Percentiles rank a stretch among this genome's conserved stretches.
These are phyloP conservation scores for Stenoptilia bipunctidactyla DNA, from an alignment of 2,888 invertebrate species.

Conservation along the genomic window DNA sequence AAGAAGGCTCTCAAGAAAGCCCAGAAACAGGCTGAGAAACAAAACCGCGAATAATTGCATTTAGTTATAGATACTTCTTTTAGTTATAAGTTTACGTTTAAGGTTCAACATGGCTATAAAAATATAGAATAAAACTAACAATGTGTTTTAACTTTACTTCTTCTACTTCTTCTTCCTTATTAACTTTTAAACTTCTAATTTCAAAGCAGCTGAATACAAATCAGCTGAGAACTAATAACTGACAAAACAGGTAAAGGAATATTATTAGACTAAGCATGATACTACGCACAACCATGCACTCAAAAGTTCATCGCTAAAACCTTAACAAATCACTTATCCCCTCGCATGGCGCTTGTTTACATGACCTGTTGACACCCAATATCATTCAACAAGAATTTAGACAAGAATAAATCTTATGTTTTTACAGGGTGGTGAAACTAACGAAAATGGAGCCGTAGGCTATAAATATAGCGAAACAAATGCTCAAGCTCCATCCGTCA, in stretches of 20 bases:
- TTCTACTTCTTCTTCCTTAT: neutral
- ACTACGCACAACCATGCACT: neutral
- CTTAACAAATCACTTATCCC: too few species aligned
- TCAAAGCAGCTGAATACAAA: too few species aligned
- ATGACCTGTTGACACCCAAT: too few species aligned
- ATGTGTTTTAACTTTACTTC: neutral
- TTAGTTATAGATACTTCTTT: neutral
- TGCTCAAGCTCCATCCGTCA: constrained; percentile 23
- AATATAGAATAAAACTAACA: neutral
- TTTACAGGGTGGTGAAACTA: constrained; percentile 39
- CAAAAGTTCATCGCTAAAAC: too few species aligned
- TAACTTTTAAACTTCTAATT: neutral
- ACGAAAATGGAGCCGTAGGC: constrained; percentile 30
- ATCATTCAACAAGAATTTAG: too few species aligned
- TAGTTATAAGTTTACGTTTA: neutral
- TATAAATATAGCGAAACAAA: constrained; percentile 33
- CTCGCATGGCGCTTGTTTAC: too few species aligned
- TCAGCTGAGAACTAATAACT: too few species aligned
- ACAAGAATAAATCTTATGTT: too few species aligned
- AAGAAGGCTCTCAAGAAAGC: constrained; percentile 24
- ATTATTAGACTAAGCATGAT: neutral
- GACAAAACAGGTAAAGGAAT: neutral
- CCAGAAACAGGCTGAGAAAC: constrained; percentile 14
- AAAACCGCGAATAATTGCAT: neutral
- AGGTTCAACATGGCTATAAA: neutral